phyloP scores from a whole-genome alignment of 1,140 invertebrate genomes.

The Forficula auricularia region DNA sequence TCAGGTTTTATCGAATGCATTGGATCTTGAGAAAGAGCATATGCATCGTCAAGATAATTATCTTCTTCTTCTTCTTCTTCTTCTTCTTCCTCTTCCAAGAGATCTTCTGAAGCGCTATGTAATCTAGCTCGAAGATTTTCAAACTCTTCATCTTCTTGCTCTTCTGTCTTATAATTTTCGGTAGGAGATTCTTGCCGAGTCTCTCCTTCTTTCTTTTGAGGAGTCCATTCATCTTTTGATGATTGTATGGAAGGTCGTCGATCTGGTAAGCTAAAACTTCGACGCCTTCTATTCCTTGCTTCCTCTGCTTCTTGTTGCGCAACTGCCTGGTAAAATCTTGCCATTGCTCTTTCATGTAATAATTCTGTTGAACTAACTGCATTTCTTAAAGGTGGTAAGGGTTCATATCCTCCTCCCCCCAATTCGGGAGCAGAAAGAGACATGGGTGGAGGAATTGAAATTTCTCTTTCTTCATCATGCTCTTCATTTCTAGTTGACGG shows the following conservation, averaged over 20 bases:
- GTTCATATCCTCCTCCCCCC: constrained; percentile 26
- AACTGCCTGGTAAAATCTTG: constrained; percentile 54
- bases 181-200: too few species aligned
- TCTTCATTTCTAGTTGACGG: constrained; percentile 10
- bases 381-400: constrained; percentile 34
- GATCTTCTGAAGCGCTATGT: neutral
- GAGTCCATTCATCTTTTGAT: too few species aligned
- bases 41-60: constrained; percentile 22
- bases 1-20: neutral
- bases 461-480: constrained; percentile 31
- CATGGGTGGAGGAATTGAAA: constrained; percentile 44
- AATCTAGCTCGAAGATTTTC: too few species aligned
- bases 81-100: neutral
- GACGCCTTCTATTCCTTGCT: too few species aligned
- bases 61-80: constrained; percentile 8
- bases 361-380: constrained; percentile 66
- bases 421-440: constrained; percentile 63
- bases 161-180: too few species aligned
- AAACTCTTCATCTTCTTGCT: too few species aligned
- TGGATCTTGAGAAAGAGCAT: constrained; percentile 1
- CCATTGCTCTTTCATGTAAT: constrained; percentile 59
- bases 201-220: neutral
- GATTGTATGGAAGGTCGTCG: too few species aligned
- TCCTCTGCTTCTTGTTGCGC: constrained; percentile 44
- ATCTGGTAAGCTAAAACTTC: too few species aligned